Base-by-base conservation (phyloP, 2,888 invertebrate species). In the Mamestra brassicae region DNA sequence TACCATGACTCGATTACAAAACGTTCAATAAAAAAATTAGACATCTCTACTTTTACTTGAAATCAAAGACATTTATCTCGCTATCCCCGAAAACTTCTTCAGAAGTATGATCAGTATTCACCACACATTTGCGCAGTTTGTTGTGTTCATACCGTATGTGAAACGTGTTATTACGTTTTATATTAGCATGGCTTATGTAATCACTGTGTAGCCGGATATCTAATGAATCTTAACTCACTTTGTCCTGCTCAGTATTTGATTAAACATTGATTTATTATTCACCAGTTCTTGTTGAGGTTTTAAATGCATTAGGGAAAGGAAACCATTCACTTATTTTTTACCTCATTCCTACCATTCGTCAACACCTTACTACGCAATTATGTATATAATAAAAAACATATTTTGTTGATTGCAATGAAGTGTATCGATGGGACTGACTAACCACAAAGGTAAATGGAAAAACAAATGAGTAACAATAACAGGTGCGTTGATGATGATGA, bases 161-260 rank as follows among this genome's bases (percentile, higher is more conserved):
- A 66, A 68, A 72, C 71, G 62, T 74, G 62, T 71, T 76, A 77
- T 79, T 80, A 76, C 81, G 79, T 81, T 80, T 82, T 68, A 80
- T 50, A 83, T 89, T 86, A 86, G 85, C 88, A 79, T 50, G 63
- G 62, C 70, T 78, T 83, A 82, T 83, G 83, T 85, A 88, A 89
- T 81, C 68, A 83, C 42, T 74, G 57, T 69, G 77, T 68, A 76
- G 68, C 73, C 76, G 81, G 71, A 80, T 79, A 66, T 85, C n/a
- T 63, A 42, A 67, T 63, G 36, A 74, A 65, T 61, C 67, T 68
- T 62, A 38, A 45, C 54, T 71, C 38, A 67, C 45, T 50, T 42
- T 58, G 61, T 64, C 64, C 36, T 67, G 65, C 58, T 45, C n/a
- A 50, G 17, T 57, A 50, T 75, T 62, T 83, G 38, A 57, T 8